Evolutionary conservation across 2,113 vertebrate species (phyloP).

Genomic region (Sakesphorus luctuosus): DNA sequence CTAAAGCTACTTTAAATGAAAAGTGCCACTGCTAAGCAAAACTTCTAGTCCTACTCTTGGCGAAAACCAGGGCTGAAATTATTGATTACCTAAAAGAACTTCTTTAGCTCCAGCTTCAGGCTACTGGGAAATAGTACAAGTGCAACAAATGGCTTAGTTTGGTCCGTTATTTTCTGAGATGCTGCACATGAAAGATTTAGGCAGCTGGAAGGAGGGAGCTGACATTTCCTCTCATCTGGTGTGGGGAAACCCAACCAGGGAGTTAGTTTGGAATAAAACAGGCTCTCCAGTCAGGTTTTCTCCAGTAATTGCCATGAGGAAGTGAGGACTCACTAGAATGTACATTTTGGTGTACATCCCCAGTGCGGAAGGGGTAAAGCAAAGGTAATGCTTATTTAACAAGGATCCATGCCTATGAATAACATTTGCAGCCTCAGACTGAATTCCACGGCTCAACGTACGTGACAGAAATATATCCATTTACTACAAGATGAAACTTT

Average conservation of each 20-base stretch:
- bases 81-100: not conserved
- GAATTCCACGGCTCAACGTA: slow-evolving; percentile 1
- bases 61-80: not conserved
- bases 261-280: not conserved
- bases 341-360: not conserved
- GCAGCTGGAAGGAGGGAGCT: not conserved
- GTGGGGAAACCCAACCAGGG: not conserved
- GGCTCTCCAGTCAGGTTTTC: not conserved
- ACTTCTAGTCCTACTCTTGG: not conserved
- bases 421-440: slow-evolving; percentile 15
- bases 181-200: not conserved
- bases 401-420: not conserved
- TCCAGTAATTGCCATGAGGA: not conserved
- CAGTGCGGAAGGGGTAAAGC: not conserved
- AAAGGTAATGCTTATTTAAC: not conserved
- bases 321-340: not conserved
- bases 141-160: not conserved
- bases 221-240: not conserved
- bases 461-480: not conserved
- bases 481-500: not conserved
- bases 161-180: not conserved
- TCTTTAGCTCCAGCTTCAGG: not conserved
- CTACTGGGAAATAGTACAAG: not conserved
- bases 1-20: not conserved
- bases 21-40: not conserved